Conservation (phyloP, 2,888 invertebrate species). For the Cecidostiba fungosa region DNA sequence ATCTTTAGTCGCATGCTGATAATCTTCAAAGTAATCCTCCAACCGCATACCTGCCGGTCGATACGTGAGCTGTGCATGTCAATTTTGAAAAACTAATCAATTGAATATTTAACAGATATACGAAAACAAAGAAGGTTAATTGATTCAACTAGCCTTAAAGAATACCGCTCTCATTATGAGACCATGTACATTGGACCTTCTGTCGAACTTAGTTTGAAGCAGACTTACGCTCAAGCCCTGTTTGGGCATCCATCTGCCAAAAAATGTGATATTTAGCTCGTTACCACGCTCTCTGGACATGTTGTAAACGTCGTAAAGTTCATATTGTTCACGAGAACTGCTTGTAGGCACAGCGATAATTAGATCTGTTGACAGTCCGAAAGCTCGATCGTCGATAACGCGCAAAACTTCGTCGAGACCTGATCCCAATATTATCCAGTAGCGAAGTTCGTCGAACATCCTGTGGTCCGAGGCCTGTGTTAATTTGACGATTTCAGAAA, state of each 20-base stretch:
- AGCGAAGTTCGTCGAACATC: slow-evolving; percentile 37
- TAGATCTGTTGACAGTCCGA: slow-evolving; percentile 52
- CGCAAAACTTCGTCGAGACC: not conserved
- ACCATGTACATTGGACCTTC: slow-evolving; percentile 35
- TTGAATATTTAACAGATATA: too few relatives aligned
- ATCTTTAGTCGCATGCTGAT: not conserved
- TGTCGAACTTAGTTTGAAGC: slow-evolving; percentile 18
- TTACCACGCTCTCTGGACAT: slow-evolving; percentile 10
- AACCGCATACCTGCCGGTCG: not conserved
- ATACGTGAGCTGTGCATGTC: slow-evolving; percentile 14
- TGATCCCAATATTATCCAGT: slow-evolving; percentile 34
- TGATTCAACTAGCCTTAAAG: too few relatives aligned
- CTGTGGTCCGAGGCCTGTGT: slow-evolving; percentile 19
- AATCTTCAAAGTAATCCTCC: slow-evolving; percentile 2
- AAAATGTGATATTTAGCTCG: slow-evolving; percentile 6
- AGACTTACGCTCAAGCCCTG: slow-evolving; percentile 39
- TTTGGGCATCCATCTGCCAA: slow-evolving; percentile 52
- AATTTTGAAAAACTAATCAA: too few relatives aligned
- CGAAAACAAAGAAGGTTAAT: too few relatives aligned
- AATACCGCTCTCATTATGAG: slow-evolving; percentile 19
- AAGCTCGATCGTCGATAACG: slow-evolving; percentile 17
- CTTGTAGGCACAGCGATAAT: slow-evolving; percentile 10
- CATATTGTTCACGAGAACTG: not conserved
- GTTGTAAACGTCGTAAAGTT: slow-evolving; percentile 48
- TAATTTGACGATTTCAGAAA: too few relatives aligned